These are phyloP conservation scores for Aphis craccivora DNA, from an alignment of 1,140 invertebrate species.

Conservation along the genomic window DNA sequence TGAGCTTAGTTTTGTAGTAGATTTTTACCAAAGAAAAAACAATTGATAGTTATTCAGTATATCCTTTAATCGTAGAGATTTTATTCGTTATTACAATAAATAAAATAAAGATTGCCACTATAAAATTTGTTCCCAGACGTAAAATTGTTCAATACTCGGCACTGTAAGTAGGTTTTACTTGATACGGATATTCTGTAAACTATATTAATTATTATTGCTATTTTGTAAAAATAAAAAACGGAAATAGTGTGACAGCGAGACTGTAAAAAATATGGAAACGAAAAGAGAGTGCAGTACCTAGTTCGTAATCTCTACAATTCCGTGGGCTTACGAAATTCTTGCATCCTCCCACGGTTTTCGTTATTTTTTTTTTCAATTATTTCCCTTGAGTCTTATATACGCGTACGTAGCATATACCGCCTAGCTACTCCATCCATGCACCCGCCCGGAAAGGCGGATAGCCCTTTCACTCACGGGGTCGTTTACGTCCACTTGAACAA, in stretches of 20 bases:
- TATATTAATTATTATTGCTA: not conserved
- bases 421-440: not conserved
- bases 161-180: not conserved
- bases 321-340: not conserved
- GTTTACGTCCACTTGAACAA: constrained; percentile 10
- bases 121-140: not conserved
- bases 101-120: not conserved
- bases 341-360: not conserved
- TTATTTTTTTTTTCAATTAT: constrained; percentile 30
- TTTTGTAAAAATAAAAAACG: not conserved
- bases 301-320: constrained; percentile 35
- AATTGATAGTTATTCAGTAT: not conserved
- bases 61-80: not conserved
- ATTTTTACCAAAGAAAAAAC: not conserved
- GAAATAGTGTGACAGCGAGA: not conserved
- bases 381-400: not conserved
- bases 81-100: not conserved
- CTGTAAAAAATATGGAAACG: constrained; percentile 29
- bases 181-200: not conserved
- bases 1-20: not conserved
- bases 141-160: not conserved
- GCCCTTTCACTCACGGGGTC: not conserved
- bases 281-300: not conserved
- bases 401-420: not conserved
- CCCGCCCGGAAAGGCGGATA: not conserved